Base-by-base conservation (phyloP, 2,113 vertebrate species). In the Physeter macrocephalus region DNA sequence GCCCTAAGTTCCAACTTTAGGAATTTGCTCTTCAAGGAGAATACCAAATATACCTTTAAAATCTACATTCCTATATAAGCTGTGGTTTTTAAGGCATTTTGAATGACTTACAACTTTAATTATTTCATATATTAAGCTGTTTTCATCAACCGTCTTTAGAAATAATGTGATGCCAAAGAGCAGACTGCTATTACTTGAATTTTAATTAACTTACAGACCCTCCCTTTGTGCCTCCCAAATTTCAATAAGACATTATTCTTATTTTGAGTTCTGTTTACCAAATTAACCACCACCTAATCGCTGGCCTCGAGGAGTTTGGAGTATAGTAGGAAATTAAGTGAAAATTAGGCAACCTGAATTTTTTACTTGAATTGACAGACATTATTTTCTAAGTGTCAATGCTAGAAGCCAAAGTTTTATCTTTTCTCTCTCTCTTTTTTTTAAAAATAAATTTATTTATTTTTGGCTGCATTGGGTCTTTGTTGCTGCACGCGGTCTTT, bases 111-210 rank as follows among this genome's bases (percentile, higher is more conserved):
- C 36, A 91, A 94, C 80, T 94, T 95, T 77, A 83, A 61, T 54
- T 93, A 80, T 41, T 87, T 90, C 27, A 57, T 80, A 92, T 64
- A 29, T 83, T 90, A 80, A 89, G 43, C n/a, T 94, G 36, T 49
- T 94, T 96, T 78, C 18, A 83, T 77, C 61, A 89, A 77, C 25
- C 8, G 57, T 91, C 69, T 93, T 75, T 46, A 90, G 54, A 75
- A 90, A 93, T 57, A 92, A 95, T 46, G 75, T 88, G 52, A 96
- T 95, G 8, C 7, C 39, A 90, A 87, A 91, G 93, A 75, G 90
- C 15, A 78, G 10, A 86, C 62, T 78, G 93, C n/a, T 83, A 72
- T n/a, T 92, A 78, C 61, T 36, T 89, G 41, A 75, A 80, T 75
- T 95, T 80, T 85, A 95, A 92, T 52, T 92, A 84, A 81, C 27